Conservation (phyloP, 92 coral and sea anemone genomes). For the Bergia puertoricense region DNA sequence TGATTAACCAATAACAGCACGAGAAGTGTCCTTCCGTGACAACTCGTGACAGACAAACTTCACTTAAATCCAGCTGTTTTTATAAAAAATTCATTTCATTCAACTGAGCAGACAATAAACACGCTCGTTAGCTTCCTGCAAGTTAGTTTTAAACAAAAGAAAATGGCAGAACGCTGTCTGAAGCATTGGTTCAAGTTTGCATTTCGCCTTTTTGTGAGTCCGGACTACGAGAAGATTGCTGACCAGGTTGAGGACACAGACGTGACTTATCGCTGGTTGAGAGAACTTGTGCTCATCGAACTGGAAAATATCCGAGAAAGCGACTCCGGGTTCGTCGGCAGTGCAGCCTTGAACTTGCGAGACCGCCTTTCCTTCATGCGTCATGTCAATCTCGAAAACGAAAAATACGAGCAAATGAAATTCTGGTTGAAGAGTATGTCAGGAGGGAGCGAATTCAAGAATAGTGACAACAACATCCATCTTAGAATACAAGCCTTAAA, state of each 20-base stretch:
- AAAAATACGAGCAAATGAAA: conserved; percentile 45
- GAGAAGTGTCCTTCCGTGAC: neutral
- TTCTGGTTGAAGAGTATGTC: conserved; percentile 59
- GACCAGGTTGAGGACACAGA: conserved; percentile 77
- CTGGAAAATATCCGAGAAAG: conserved; percentile 56
- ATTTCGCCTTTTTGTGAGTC: conserved; percentile 79
- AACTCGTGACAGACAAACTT: neutral
- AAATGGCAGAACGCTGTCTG: conserved; percentile 66
- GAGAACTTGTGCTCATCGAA: conserved; percentile 65
- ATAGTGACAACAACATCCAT: conserved; percentile 35
- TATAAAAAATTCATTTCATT: neutral
- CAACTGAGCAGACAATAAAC: conserved; percentile 17
- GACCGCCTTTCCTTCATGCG: conserved; percentile 64
- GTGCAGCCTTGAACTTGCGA: conserved; percentile 66
- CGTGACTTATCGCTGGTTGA: conserved; percentile 82
- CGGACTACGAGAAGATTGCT: conserved; percentile 72
- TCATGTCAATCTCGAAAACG: conserved; percentile 58
- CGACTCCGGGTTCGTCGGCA: conserved; percentile 61
- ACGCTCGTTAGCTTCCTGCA: too few species aligned
- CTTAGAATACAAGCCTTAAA: conserved; percentile 63
- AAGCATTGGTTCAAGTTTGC: conserved; percentile 81
- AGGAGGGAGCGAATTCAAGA: conserved; percentile 54
- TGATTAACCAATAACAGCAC: neutral
- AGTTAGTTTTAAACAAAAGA: neutral
- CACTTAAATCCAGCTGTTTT: neutral